These are phyloP conservation scores for Drosophila phalerata DNA, from an alignment of 2,888 invertebrate genomes.

Conservation along the genomic window DNA sequence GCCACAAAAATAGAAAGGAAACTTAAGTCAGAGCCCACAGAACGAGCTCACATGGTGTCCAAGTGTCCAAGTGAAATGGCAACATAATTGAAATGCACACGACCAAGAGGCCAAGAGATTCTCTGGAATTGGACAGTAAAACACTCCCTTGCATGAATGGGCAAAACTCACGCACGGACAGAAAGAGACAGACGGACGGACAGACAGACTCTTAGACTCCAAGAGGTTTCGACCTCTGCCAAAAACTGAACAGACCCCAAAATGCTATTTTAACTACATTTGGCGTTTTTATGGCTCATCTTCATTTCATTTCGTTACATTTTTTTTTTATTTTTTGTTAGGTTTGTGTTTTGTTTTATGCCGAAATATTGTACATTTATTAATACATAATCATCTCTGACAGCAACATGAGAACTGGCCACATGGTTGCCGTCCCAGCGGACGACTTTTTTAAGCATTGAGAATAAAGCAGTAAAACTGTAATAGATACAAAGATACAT, in stretches of 20 bases:
- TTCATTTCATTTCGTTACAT: slow-evolving; percentile 12
- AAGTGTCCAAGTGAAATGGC: slow-evolving; percentile 34
- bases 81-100: slow-evolving; percentile 50
- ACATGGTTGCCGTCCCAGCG: slow-evolving; percentile 59
- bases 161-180: slow-evolving; percentile 66
- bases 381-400: slow-evolving; percentile 73
- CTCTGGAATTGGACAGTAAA: slow-evolving; percentile 43
- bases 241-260: slow-evolving; percentile 30
- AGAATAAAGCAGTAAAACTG: slow-evolving; percentile 75
- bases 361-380: slow-evolving; percentile 72
- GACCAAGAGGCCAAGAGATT: slow-evolving; percentile 34
- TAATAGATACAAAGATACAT: slow-evolving; percentile 63
- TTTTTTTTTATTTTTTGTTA: slow-evolving; percentile 12
- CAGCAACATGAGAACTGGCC: slow-evolving; percentile 58
- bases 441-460: slow-evolving; percentile 53
- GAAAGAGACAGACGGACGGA: neutral
- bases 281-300: slow-evolving; percentile 58
- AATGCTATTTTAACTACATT: slow-evolving; percentile 75
- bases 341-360: slow-evolving; percentile 29
- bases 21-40: slow-evolving; percentile 12
- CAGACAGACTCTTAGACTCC: neutral
- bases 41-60: slow-evolving; percentile 25
- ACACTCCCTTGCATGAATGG: slow-evolving; percentile 54
- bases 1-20: slow-evolving; percentile 29
- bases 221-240: slow-evolving; percentile 27